These are phyloP conservation scores for Hipposideros larvatus DNA, from an alignment of 2,797 vertebrate genomes.

Conservation along the genomic window DNA sequence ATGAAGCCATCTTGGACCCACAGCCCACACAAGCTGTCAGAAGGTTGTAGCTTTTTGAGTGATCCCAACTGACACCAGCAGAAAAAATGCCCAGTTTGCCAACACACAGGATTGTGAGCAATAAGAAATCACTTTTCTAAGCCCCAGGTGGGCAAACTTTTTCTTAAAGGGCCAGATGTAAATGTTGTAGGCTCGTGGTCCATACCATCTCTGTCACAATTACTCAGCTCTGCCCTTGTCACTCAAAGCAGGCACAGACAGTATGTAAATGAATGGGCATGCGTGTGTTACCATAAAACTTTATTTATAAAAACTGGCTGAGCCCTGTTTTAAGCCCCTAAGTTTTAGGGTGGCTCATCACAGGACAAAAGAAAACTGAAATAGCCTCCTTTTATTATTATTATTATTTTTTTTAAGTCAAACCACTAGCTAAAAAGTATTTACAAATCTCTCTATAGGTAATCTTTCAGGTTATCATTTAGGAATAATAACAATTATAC, in stretches of 20 bases:
- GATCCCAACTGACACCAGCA: neutral
- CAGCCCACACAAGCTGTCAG: neutral
- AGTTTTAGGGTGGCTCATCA: neutral
- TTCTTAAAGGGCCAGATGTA: neutral
- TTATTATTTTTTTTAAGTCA: neutral
- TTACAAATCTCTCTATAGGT: neutral
- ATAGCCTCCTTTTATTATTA: neutral
- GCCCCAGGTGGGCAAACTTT: neutral
- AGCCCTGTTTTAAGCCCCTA: neutral
- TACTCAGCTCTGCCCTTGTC: neutral
- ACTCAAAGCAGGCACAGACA: neutral
- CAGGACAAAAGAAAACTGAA: neutral
- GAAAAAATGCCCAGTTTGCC: neutral
- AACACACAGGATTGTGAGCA: neutral
- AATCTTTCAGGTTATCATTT: neutral
- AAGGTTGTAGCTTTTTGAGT: neutral
- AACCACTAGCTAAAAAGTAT: neutral
- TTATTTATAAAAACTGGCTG: neutral
- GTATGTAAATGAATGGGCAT: neutral
- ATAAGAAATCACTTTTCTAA: conserved; percentile 17
- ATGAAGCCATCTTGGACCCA: neutral
- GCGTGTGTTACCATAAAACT: neutral
- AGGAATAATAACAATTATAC: neutral
- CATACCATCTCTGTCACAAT: neutral
- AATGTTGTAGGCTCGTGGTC: neutral